Conservation (phyloP, 2,113 vertebrate species). For the Lagenorhynchus albirostris region DNA sequence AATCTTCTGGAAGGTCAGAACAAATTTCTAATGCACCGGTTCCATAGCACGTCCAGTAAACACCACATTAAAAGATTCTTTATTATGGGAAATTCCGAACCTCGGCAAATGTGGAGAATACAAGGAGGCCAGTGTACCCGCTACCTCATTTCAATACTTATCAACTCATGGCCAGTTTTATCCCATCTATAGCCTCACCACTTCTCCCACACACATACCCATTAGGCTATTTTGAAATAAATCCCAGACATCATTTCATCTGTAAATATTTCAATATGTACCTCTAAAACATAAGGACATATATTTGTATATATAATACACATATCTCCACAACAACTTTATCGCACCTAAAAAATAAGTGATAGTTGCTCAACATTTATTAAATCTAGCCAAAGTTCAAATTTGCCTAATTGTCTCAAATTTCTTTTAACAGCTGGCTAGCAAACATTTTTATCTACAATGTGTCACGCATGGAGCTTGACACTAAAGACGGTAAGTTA, state of each 20-base stretch:
- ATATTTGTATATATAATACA: background rate
- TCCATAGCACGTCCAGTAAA: background rate
- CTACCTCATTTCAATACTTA: background rate
- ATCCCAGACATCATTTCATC: background rate
- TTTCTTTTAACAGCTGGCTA: background rate
- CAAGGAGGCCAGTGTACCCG: background rate
- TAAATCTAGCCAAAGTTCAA: background rate
- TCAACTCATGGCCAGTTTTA: background rate
- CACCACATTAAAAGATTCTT: background rate
- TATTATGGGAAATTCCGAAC: conserved; percentile 16
- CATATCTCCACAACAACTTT: background rate
- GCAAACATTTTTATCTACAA: background rate
- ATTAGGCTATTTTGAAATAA: background rate
- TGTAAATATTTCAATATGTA: background rate
- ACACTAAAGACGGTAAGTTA: background rate
- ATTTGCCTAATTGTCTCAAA: background rate
- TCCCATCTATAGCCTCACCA: background rate
- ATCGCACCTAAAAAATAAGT: background rate
- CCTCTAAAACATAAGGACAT: background rate
- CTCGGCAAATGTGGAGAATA: background rate
- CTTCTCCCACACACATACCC: background rate
- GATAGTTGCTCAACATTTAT: background rate
- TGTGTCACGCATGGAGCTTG: background rate
- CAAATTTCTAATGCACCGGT: background rate
- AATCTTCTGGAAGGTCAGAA: conserved; percentile 7